Evolutionary conservation across 92 coral and sea anemone genomes (phyloP), one percentile per base, ranked within the genome.

Genomic region (Porites evermanni): DNA sequence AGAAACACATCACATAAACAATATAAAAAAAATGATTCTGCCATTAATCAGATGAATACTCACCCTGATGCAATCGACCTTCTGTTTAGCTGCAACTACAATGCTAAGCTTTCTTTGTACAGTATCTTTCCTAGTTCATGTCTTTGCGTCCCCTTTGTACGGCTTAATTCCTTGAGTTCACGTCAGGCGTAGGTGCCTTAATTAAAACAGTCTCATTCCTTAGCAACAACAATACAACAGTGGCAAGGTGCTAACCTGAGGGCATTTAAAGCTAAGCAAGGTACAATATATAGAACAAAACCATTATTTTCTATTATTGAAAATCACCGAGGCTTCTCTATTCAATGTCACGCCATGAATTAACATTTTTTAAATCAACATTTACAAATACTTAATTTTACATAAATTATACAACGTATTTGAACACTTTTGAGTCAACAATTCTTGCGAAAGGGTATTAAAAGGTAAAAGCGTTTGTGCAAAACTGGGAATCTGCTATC

Each of bases 191-290:
- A 63, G 61, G 53, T 3, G 7, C 47, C 16, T 12, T 10, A 4
- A 21, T 6, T 63, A 29, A 53, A 50, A 23, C 74, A 67, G n/a
- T 79, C 7, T 2, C 64, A 67, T 67, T 67, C 53, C 84, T 26
- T 67, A 53, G 84, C 68, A 79, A 79, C 84, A 17, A 67, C 2
- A 32, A 54, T 8, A 79, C 20, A 7, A 79, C 21, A 65, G 32
- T 2, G 64, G 13, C 18, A 54, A 2, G 78, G 21, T 74, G 61
- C 4, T 16, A 32, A 1, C 78, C 47, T 53, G 13, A 23, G 24
- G 19, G 64, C 78, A 20, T 47, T 74, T 53, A 74, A 12, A 19
- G 64, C 78, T 12, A 21, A 74, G 72, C 78, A 8, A 9, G 11
- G 29, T 53, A 20, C 78, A 74, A 63, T 78, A 64, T 78, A 38